Conservation (phyloP, 2,113 vertebrate genomes). For the Garra rufa region DNA sequence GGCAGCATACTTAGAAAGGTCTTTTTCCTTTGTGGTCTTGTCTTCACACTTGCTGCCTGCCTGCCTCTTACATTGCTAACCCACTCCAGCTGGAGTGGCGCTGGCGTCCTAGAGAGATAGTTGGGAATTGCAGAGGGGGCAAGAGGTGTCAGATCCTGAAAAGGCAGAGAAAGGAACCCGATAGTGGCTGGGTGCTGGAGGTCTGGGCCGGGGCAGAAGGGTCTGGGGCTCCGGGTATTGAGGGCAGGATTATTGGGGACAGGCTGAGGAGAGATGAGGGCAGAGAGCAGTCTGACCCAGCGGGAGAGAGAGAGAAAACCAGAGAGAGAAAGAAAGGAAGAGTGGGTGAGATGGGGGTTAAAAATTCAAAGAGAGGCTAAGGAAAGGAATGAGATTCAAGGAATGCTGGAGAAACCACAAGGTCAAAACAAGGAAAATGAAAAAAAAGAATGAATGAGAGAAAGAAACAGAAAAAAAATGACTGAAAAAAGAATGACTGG, state of each 20-base stretch:
- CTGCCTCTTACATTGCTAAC: constrained; percentile 36
- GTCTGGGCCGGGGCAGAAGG: constrained; percentile 47
- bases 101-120: constrained; percentile 4
- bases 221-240: constrained; percentile 56
- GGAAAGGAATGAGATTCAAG: constrained; percentile 28
- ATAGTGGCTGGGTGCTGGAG: constrained; percentile 48
- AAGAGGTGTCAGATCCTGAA: constrained; percentile 43
- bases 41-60: constrained; percentile 24
- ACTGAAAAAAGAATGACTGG: too few relatives aligned
- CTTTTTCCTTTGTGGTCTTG: neutral
- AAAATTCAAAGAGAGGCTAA: constrained; percentile 17
- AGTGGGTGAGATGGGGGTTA: constrained; percentile 25
- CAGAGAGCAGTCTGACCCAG: constrained; percentile 49
- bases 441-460: neutral
- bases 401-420: constrained; percentile 20
- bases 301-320: constrained; percentile 37
- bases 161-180: constrained; percentile 51
- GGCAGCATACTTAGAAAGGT: neutral
- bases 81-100: constrained; percentile 20
- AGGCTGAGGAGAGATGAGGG: constrained; percentile 54
- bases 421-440: neutral
- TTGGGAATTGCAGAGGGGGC: constrained; percentile 12
- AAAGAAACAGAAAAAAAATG: neutral
- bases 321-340: constrained; percentile 36
- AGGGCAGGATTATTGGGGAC: constrained; percentile 58